Percentiles rank a stretch among this genome's conserved stretches.
These are phyloP conservation scores for Caenorhabditis japonica DNA, from an alignment of 2,888 invertebrate genomes.

Conservation along the genomic window DNA sequence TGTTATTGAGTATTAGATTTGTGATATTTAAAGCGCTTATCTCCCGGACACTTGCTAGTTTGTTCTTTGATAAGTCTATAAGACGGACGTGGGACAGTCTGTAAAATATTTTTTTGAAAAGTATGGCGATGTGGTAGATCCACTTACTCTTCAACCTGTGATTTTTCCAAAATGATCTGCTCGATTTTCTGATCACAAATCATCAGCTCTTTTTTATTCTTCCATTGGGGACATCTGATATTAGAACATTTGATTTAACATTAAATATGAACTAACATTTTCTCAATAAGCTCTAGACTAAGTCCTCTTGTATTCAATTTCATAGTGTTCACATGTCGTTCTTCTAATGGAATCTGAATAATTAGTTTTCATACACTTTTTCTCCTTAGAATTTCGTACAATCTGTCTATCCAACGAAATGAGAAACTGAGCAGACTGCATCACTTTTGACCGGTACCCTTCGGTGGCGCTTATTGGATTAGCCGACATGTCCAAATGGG, in stretches of 20 bases:
- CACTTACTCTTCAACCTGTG: constrained; percentile 40
- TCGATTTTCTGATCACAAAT: constrained; percentile 51
- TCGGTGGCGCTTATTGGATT: constrained; percentile 60
- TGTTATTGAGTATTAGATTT: constrained; percentile 30
- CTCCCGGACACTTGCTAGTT: constrained; percentile 40
- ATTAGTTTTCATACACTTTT: neutral
- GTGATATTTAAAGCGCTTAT: constrained; percentile 39
- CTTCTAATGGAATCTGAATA: constrained; percentile 49
- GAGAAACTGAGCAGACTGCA: constrained; percentile 33
- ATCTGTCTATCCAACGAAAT: constrained; percentile 45
- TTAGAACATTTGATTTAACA: neutral
- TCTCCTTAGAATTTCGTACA: neutral
- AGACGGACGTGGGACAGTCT: constrained; percentile 35
- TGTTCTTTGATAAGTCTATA: constrained; percentile 39
- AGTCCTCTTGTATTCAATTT: constrained; percentile 45
- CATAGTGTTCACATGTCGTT: constrained; percentile 37
- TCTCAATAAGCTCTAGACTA: constrained; percentile 45
- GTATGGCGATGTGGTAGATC: neutral
- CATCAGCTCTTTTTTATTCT: constrained; percentile 40
- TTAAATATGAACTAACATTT: constrained; percentile 16
- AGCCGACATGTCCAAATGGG: constrained; percentile 60
- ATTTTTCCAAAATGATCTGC: constrained; percentile 47
- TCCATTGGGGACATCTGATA: constrained; percentile 46
- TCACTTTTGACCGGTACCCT: constrained; percentile 55
- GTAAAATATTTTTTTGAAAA: neutral